Evolutionary conservation across 2,797 vertebrate species (phyloP), one percentile per base, ranked within the genome.

Genomic region (Sebastes minor): DNA sequence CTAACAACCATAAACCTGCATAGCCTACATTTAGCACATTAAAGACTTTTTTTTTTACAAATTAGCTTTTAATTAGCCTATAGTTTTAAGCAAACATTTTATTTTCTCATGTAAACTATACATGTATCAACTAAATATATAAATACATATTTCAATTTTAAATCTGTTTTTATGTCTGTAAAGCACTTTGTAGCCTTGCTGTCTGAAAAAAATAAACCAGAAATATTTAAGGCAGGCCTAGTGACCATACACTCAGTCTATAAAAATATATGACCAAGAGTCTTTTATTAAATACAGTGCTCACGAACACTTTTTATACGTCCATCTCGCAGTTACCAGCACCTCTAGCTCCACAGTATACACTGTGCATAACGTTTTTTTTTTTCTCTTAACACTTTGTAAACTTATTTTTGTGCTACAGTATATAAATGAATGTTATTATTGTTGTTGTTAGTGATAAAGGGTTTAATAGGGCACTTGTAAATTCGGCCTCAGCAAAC

Each of bases 81-180:
- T 38, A 38, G 35, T 38, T 38, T 38, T 38, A 38, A 38, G 16
- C 16, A 49, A 61, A 60, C 25, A 6, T 28, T 30, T n/a, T 1
- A 30, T 60, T 60, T 16, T 14, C 16, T 60, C 25, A 27, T 60
- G 57, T 60, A 60, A 60, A 60, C 57, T 60, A 60, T 28, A 1
- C 27, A 30, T 60, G 0, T 59, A 30, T 59, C 57, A 59, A 23
- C 7, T 27, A 25, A 46, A 18, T 46, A 46, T 46, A 46, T 6
- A 46, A 0, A 23, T 0, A 55, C 1, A 30, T 30, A 28, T 60
- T 60, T 60, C n/a, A n/a, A n/a, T n/a, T n/a, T 6, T 0, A 13
- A 38, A 38, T 38, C 35, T 38, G 0, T 46, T 60, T 30, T 20
- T 30, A 30, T 60, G 18, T 30, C 18, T 60, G 28, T 20, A 30